Evolutionary conservation across 92 coral and sea anemone species (phyloP), one percentile per base, ranked within the genome.

Genomic region (Paramuricea clavata): DNA sequence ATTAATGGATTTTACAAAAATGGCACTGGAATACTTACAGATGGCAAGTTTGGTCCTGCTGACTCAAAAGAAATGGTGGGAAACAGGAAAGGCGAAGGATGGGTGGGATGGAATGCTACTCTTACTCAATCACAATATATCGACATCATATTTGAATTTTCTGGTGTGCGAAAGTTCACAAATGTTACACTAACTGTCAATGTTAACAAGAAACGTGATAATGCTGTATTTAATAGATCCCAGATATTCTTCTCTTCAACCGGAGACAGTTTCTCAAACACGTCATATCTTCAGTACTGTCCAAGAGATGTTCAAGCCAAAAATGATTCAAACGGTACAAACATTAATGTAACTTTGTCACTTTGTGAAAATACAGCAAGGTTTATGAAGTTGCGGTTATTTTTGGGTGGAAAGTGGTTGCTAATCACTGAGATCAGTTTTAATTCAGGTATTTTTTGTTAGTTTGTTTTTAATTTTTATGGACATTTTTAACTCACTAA

Each of bases 401-500:
- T 72, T 16, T 91, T 89, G 67, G 83, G 89, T n/a, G 91, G 90
- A 34, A 87, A 90, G 2, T 94, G 98, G 98, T 87, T 95, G 49
- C 83, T 92, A 59, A 83, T 95, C 17, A 94, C 98, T 83, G 98
- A 95, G 77, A 92, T 95, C 60, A 83, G 85, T 17, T 92, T 95
- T 72, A 69, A 89, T 50, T 90, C 94, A 71, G 95, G 98, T 94
- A 90, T 21, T 11, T 17, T 16, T 11, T 65, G n/a, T 12, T 28
- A 2, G 10, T 0, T n/a, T n/a, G n/a, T 65, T 12, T 11, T 65
- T 25, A 4, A 65, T 28, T 28, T 28, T 5, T 60, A 60, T 21
- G 6, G 2, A 56, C 21, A 0, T n/a, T 56, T 56, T 15, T 8
- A 16, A n/a, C 26, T 56, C 21, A 21, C 44, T 10, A 39, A 10